These are phyloP conservation scores for Acromyrmex heyeri DNA, from an alignment of 1,140 invertebrate genomes.

Conservation along the genomic window DNA sequence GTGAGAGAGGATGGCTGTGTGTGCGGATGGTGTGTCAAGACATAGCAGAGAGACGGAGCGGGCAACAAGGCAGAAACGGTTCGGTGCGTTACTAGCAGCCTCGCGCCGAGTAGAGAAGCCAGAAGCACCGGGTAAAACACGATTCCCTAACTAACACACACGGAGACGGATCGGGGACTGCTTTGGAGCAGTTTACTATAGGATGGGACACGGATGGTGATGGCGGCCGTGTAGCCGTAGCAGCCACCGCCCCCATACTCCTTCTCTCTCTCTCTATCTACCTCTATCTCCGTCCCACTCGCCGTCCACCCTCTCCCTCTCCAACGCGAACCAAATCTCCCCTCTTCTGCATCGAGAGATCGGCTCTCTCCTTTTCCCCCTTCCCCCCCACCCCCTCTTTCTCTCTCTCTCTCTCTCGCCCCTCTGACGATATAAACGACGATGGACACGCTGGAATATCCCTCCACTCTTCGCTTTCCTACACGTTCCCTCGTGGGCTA, in stretches of 20 bases:
- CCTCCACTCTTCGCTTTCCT: conserved; percentile 26
- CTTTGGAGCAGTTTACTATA: conserved; percentile 81
- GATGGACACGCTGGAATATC: conserved; percentile 69
- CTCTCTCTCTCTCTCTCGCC: background rate
- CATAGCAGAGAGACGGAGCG: conserved; percentile 81
- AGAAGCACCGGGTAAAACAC: conserved; percentile 81
- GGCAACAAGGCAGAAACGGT: conserved; percentile 78
- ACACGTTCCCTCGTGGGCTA: conserved; percentile 34
- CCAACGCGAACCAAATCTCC: conserved; percentile 14
- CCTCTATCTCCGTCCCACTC: conserved; percentile 39
- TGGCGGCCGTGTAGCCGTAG: conserved; percentile 81
- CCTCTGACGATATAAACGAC: conserved; percentile 55
- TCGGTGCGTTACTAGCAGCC: conserved; percentile 80
- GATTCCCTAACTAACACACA: conserved; percentile 84
- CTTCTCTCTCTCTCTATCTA: conserved; percentile 69
- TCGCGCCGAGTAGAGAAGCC: conserved; percentile 69
- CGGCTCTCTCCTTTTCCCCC: background rate
- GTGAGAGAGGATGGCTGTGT: conserved; percentile 70
- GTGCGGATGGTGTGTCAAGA: conserved; percentile 83
- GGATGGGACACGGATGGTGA: conserved; percentile 82
- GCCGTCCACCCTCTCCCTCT: conserved; percentile 22
- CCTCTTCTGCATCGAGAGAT: background rate
- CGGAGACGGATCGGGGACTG: conserved; percentile 80
- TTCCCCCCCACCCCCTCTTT: background rate
- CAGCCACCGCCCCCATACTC: conserved; percentile 85